phyloP scores from a whole-genome alignment of 2,797 vertebrate genomes.

The Ataeniobius toweri region DNA sequence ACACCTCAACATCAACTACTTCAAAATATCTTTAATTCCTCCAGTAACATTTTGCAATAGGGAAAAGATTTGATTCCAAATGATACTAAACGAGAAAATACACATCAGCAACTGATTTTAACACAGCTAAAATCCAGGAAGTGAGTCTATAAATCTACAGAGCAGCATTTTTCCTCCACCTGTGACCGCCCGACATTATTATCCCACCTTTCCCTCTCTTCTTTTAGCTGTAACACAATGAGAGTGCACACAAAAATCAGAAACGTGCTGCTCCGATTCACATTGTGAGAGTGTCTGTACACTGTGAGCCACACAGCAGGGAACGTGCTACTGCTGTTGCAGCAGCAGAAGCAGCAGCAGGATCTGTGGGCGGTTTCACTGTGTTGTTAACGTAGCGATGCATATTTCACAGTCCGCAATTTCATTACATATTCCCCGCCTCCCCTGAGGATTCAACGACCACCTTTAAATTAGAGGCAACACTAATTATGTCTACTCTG shows the following conservation, averaged over 20 bases:
- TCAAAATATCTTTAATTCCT: no score
- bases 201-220: not conserved
- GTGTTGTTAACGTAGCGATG: slow-evolving; percentile 62
- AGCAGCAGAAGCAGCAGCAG: slow-evolving; percentile 44
- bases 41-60: no score
- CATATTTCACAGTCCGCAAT: slow-evolving; percentile 68
- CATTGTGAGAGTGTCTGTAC: slow-evolving; percentile 22
- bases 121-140: not conserved
- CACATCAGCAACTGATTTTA: not conserved
- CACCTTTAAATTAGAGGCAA: slow-evolving; percentile 44
- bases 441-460: slow-evolving; percentile 35
- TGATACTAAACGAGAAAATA: no score
- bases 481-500: slow-evolving; percentile 61
- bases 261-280: slow-evolving; percentile 5
- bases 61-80: no score
- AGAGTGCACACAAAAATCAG: not conserved
- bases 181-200: no score
- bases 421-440: slow-evolving; percentile 62
- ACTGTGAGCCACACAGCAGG: slow-evolving; percentile 36
- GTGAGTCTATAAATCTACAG: not conserved
- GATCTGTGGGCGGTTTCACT: slow-evolving; percentile 49
- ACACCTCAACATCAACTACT: no score
- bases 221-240: not conserved
- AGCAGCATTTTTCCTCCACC: not conserved
- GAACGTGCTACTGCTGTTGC: slow-evolving; percentile 25